Percentiles rank a stretch among this genome's conserved stretches.
These are phyloP conservation scores for Brachypodius melanocephalos DNA, from an alignment of 2,113 vertebrate genomes.

Conservation along the genomic window DNA sequence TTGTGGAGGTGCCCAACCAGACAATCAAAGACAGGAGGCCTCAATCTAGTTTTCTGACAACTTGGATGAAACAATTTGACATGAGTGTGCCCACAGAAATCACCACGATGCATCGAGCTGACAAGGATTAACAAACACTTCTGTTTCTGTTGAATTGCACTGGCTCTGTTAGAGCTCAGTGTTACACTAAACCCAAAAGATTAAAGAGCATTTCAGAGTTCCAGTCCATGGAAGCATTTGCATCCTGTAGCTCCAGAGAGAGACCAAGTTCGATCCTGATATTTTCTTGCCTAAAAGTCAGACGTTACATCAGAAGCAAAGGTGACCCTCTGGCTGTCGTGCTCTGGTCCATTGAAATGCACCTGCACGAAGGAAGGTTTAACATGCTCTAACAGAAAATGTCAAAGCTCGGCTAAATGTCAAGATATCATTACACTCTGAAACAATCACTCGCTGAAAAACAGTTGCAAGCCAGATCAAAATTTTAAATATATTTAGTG, in stretches of 20 bases:
- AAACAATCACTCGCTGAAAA: neutral
- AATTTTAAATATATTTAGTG: neutral
- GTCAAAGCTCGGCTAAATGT: slow-evolving; percentile 45
- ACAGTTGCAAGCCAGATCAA: neutral
- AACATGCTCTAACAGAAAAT: slow-evolving; percentile 19
- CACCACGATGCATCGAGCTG: rapidly evolving
- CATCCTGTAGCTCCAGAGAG: neutral
- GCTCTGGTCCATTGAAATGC: neutral
- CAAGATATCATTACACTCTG: neutral
- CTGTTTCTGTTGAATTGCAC: neutral
- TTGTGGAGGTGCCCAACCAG: neutral
- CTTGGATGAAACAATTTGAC: neutral
- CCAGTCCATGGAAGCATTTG: neutral
- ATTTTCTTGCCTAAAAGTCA: neutral
- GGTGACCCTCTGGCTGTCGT: neutral
- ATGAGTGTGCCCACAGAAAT: neutral
- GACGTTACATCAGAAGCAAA: neutral
- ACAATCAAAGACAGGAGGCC: neutral
- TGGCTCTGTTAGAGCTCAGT: neutral
- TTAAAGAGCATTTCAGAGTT: rapidly evolving
- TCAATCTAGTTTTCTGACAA: neutral
- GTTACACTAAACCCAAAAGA: neutral
- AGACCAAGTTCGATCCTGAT: neutral
- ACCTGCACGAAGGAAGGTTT: neutral
- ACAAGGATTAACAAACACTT: neutral